Percentiles rank a stretch among this genome's conserved stretches.
These are phyloP conservation scores for Dallia pectoralis DNA, from an alignment of 2,797 vertebrate species.

Conservation along the genomic window DNA sequence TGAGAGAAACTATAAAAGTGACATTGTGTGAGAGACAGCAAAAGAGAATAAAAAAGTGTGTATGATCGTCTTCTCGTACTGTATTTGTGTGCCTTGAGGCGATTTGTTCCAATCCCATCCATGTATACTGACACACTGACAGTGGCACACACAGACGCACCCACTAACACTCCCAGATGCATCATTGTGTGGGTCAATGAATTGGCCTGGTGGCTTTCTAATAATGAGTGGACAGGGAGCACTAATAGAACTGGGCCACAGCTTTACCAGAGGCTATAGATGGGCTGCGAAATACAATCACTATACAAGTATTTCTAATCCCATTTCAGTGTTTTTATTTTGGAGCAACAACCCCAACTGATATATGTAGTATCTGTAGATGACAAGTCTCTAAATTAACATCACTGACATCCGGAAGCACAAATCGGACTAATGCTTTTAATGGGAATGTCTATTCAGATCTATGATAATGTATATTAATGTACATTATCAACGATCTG, in stretches of 20 bases:
- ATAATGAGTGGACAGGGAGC: slow-evolving; percentile 21
- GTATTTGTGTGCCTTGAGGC: slow-evolving; percentile 1
- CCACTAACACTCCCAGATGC: slow-evolving; percentile 33
- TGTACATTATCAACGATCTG: neutral
- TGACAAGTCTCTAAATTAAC: neutral
- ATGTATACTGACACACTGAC: slow-evolving; percentile 58
- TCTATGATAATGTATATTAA: too few relatives aligned
- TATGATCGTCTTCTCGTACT: neutral
- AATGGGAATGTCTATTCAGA: neutral
- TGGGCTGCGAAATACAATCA: slow-evolving; percentile 25
- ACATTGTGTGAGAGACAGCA: neutral
- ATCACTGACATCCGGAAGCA: neutral
- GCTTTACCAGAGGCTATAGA: slow-evolving; percentile 21
- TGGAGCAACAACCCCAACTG: neutral
- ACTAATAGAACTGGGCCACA: slow-evolving; percentile 60
- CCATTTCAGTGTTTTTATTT: neutral
- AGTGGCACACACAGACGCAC: slow-evolving; percentile 8
- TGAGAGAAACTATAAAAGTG: neutral
- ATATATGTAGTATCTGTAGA: neutral
- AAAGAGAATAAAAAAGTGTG: neutral
- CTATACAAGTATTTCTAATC: neutral
- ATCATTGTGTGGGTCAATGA: slow-evolving; percentile 45
- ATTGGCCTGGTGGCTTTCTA: slow-evolving; percentile 5
- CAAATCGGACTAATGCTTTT: slow-evolving; percentile 4
- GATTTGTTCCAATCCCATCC: slow-evolving; percentile 38